Evolutionary conservation across 2,797 vertebrate species (phyloP), one percentile per base, ranked within the genome.

Genomic region (Anguilla megastoma): DNA sequence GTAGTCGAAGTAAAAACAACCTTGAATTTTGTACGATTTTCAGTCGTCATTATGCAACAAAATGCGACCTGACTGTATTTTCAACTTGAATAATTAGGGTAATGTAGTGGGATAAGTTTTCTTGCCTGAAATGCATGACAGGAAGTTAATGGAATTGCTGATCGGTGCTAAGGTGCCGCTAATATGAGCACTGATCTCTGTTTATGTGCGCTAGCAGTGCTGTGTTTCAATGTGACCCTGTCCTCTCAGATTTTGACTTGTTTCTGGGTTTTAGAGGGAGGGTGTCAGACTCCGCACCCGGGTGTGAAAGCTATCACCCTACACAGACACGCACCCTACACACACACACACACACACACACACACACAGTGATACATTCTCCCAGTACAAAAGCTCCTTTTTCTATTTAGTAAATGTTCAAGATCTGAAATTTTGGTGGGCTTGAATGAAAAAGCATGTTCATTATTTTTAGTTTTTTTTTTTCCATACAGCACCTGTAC

Each of bases 231-330:
- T 71, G 2, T 30, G 3, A 58, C 84, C 5, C 56, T 2, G 50
- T 33, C 36, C 14, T n/a, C 16, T 7, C 9, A 12, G 58, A 4
- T 58, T 60, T 41, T 87, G 33, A 58, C 60, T 71, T 56, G 58
- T 54, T 52, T 36, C 27, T 85, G 48, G 82, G 69, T 56, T 84
- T 87, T 85, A 69, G 66, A 63, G 45, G 14, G 87, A 36, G 27
- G 80, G 82, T 87, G 87, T 18, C 8, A 58, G 84, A 87, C 79
- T 71, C 63, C 18, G 58, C 60, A 54, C 69, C 63, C 71, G 45
- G 50, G 27, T 27, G 86, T 87, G 60, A 84, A 71, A 66, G 56
- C 56, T 1, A 1, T 50, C 36, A 82, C 58, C 36, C 74, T 45
- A 3, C 30, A 36, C 9, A 74, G 30, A 63, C 36, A 2, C 36